Evolutionary conservation across 2,113 vertebrate genomes (phyloP).

Genomic region (Enhydra lutris): DNA sequence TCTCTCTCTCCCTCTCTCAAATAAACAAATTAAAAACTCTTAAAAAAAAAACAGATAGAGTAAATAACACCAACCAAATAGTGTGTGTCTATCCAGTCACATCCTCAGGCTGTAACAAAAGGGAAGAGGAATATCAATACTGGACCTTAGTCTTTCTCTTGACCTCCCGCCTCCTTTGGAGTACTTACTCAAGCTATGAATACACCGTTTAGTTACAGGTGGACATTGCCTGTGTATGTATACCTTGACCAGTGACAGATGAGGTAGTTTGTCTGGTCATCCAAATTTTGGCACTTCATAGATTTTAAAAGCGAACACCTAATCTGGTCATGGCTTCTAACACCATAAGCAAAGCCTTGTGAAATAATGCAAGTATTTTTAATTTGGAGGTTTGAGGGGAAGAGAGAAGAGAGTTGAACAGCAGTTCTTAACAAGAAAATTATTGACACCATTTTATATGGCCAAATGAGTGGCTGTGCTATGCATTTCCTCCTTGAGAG

Average conservation of each 20-base stretch:
- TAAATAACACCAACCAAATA: background rate
- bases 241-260: background rate
- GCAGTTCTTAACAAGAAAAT: background rate
- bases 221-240: background rate
- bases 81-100: background rate
- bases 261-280: background rate
- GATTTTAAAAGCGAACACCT: background rate
- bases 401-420: background rate
- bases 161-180: background rate
- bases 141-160: background rate
- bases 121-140: background rate
- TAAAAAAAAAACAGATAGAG: background rate
- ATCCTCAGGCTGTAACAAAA: background rate
- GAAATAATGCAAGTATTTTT: background rate
- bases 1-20: too few relatives aligned
- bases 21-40: too few relatives aligned
- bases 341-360: background rate
- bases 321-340: background rate
- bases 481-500: background rate
- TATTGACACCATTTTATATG: background rate
- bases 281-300: background rate
- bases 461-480: background rate
- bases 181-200: background rate
- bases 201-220: background rate
- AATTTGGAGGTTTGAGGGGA: background rate